These are phyloP conservation scores for Ruditapes philippinarum DNA, from an alignment of 1,140 invertebrate genomes.

Conservation along the genomic window DNA sequence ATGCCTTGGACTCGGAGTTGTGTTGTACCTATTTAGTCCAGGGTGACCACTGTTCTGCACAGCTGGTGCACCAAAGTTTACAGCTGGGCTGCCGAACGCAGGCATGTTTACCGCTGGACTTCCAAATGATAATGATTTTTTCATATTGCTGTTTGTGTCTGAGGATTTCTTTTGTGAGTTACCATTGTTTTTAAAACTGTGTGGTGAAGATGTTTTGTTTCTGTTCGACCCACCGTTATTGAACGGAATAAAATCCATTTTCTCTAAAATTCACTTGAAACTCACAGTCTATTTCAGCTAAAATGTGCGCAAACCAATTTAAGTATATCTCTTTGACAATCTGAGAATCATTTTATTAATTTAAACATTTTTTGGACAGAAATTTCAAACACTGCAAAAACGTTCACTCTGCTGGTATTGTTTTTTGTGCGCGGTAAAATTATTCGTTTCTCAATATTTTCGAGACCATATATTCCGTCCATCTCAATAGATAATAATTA, in stretches of 20 bases:
- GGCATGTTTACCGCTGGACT: slow-evolving; percentile 29
- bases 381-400: no score
- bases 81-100: slow-evolving; percentile 49
- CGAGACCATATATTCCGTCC: no score
- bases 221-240: background rate
- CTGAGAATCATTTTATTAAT: no score
- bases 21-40: background rate
- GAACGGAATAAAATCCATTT: slow-evolving; percentile 62
- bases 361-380: no score
- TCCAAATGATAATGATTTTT: slow-evolving; percentile 26
- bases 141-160: background rate
- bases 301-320: no score
- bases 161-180: slow-evolving; percentile 1
- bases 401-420: no score
- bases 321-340: no score
- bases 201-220: slow-evolving; percentile 16
- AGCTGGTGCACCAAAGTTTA: slow-evolving; percentile 51
- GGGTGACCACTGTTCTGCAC: background rate
- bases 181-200: background rate
- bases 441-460: no score
- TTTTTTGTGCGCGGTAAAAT: no score
- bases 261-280: no score
- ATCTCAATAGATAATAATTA: no score
- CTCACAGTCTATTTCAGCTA: no score
- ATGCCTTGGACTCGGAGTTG: slow-evolving; percentile 43